Conservation (phyloP, 2,113 vertebrate species). For the Microtus pennsylvanicus region DNA sequence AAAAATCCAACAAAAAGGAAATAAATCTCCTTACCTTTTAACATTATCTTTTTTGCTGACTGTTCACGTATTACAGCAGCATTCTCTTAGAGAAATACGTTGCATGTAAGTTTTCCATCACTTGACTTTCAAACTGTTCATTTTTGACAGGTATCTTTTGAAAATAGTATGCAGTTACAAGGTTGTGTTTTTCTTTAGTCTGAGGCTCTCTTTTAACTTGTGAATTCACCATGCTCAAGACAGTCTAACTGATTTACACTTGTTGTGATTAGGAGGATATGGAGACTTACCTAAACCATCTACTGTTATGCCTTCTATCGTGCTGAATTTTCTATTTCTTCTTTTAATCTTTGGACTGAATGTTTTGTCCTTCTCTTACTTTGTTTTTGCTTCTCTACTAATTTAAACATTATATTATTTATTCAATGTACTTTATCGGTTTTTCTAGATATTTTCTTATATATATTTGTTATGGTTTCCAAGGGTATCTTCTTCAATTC, state of each 20-base stretch:
- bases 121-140: constrained; percentile 21
- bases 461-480: background rate
- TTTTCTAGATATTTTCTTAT: constrained; percentile 28
- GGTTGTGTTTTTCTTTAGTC: constrained; percentile 37
- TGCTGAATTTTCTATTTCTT: no score
- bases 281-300: no score
- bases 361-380: no score
- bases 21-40: constrained; percentile 30
- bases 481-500: background rate
- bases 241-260: no score
- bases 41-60: constrained; percentile 21
- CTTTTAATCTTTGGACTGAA: no score
- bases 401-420: constrained; percentile 34
- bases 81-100: constrained; percentile 8
- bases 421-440: constrained; percentile 23
- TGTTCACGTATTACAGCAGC: background rate
- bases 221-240: background rate
- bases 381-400: background rate
- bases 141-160: constrained; percentile 39
- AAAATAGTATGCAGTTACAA: background rate
- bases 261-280: no score
- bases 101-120: constrained; percentile 18
- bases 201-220: constrained; percentile 51
- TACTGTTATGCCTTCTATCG: no score
- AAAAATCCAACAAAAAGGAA: background rate